These are phyloP conservation scores for Tetragnatha versicolor DNA, from an alignment of 1,140 invertebrate genomes.

Conservation along the genomic window DNA sequence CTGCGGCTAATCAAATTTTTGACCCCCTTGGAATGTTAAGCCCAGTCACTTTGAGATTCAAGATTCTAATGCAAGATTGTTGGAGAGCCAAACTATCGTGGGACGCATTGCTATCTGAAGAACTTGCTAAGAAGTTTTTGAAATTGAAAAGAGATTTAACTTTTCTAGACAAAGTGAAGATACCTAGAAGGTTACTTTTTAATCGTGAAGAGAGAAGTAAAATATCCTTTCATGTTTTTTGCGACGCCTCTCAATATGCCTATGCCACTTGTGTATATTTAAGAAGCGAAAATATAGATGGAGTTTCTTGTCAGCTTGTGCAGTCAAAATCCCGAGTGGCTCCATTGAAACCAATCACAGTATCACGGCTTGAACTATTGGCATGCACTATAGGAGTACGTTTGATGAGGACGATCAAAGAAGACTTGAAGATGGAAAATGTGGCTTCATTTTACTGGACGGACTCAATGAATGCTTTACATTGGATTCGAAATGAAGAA, in stretches of 20 bases:
- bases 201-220: not conserved
- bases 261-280: not conserved
- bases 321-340: constrained; percentile 46
- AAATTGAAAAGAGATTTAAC: not conserved
- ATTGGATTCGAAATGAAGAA: no score
- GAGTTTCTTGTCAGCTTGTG: not conserved
- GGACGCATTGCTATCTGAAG: constrained; percentile 8
- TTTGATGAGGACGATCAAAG: no score
- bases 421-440: no score
- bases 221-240: not conserved
- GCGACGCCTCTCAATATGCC: not conserved
- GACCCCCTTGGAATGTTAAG: constrained; percentile 15
- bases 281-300: not conserved
- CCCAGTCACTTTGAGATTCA: constrained; percentile 4
- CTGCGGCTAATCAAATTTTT: constrained; percentile 1
- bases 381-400: constrained; percentile 22
- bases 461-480: no score
- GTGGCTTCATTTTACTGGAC: no score
- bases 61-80: constrained; percentile 36
- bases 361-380: constrained; percentile 47
- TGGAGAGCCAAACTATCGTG: not conserved
- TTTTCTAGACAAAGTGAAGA: not conserved
- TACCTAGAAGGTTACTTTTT: not conserved
- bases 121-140: not conserved
- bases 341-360: constrained; percentile 38